Evolutionary conservation across 2,797 vertebrate species (phyloP), one percentile per base, ranked within the genome.

Genomic region (Peromyscus nudipes): DNA sequence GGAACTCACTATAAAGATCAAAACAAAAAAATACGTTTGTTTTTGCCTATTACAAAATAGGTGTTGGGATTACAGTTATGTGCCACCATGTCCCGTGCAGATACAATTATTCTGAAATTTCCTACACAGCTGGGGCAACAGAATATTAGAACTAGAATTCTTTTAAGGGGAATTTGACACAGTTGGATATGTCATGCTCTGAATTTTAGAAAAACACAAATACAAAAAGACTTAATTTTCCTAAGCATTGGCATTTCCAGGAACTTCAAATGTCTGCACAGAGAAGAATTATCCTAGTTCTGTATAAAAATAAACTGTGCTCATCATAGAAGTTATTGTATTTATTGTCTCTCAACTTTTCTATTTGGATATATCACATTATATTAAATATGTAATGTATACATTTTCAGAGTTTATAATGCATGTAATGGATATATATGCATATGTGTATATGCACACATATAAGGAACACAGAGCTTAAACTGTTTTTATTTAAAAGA

Each of bases 61-160:
- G 1, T 49, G 11, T n/a, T 69, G 49, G 21, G 31, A 52, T 67
- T 86, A 10, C 19, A 69, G 64, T 25, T n/a, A 67, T 49, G 23
- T 16, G 12, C 11, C 11, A 37, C 21, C 64, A 27, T 25, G 19
- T n/a, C 12, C 19, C 6, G 11, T 34, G 29, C 46, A 71, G 34
- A 71, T 37, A 31, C n/a, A 75, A 86, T n/a, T 85, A 75, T 75
- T 87, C 91, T 57, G 73, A 89, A 97, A 75, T 76, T 85, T 52
- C 12, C 34, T 69, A n/a, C 17, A 25, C 12, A 82, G 2, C 23
- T 62, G 2, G 13, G 46, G 79, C 29, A 82, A 19, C 27, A 96
- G 69, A 89, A 82, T 16, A 83, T 21, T 9, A 77, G n/a, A 77
- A 73, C 27, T 6, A 75, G n/a, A n/a, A 71, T n/a, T 1, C 0